Percentiles rank a stretch among this genome's conserved stretches.
These are phyloP conservation scores for Stylophora pistillata DNA, from an alignment of 64 coral and sea anemone species.

Conservation along the genomic window DNA sequence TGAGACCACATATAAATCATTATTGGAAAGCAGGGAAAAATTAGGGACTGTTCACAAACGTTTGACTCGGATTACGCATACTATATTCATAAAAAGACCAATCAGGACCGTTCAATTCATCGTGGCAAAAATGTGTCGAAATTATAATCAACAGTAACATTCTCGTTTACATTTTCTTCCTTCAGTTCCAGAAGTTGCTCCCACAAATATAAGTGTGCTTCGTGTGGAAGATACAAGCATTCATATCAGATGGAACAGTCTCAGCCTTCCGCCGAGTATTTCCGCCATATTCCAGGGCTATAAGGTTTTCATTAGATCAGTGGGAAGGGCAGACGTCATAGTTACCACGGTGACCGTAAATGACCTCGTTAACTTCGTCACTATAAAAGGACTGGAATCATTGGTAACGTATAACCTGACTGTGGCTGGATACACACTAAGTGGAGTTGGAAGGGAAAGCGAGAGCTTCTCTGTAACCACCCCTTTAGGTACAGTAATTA, in stretches of 20 bases:
- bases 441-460: conserved; percentile 14
- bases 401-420: not conserved
- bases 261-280: not conserved
- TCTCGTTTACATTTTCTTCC: not conserved
- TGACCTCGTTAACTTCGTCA: not conserved
- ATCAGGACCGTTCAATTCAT: no score
- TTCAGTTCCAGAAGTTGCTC: conserved; percentile 5
- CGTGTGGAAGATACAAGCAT: not conserved
- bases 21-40: no score
- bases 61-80: no score
- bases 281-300: conserved; percentile 31
- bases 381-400: not conserved
- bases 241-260: conserved; percentile 9
- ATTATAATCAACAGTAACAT: no score
- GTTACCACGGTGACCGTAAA: not conserved
- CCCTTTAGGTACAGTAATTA: not conserved
- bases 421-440: conserved; percentile 30
- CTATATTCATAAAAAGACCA: no score
- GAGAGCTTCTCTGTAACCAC: not conserved
- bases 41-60: no score
- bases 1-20: no score
- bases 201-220: not conserved
- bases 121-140: no score
- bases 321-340: not conserved
- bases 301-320: conserved; percentile 4